Base-by-base conservation (phyloP, 2,888 invertebrate species). In the Agonopterix subpropinquella region DNA sequence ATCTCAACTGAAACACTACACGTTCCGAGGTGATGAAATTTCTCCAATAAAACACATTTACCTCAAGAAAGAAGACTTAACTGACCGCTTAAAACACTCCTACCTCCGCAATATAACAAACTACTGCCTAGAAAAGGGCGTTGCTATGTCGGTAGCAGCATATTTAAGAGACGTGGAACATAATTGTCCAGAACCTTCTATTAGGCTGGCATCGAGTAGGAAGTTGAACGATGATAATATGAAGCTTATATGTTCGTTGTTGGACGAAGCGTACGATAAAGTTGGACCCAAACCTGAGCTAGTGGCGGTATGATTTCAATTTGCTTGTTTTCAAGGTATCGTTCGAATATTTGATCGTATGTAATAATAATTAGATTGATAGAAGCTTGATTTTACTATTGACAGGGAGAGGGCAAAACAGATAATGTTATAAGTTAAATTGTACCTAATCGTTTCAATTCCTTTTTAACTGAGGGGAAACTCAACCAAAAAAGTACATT, bases 31-130 rank as follows among this genome's bases (percentile, higher is more conserved):
- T 2, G 87, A 92, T 58, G 82, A 83, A 4, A 59, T 92, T 0
- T 94, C 95, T 0, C 96, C 96, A 0, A 77, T 95, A 0, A 95
- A 95, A 58, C 95, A 95, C 72, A 70, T 96, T 1, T 92, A 92
- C 62, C 77, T 96, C 41, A 89, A 86, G 4, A 79, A 89, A 8
- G 68, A 86, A 0, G 89, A 89, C 39, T 58, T 86, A 0, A 81
- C 83, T 1, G 74, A 73, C 53, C 68, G 77, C 0, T 66, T 76
- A 1, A 92, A 92, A 59, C 75, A 89, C 13, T 71, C 80, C 9
- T 80, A 92, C 55, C 81, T 96, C 2, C 85, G 88, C 3, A 80
- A 90, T 59, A 91, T 96, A 43, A 91, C 93, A 10, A 89, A 90
- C 28, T 90, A 90, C 88, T 93, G 93, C 57, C 83, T 92, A 53